phyloP scores from a whole-genome alignment of 2,888 invertebrate genomes.

The Papilio demoleus region DNA sequence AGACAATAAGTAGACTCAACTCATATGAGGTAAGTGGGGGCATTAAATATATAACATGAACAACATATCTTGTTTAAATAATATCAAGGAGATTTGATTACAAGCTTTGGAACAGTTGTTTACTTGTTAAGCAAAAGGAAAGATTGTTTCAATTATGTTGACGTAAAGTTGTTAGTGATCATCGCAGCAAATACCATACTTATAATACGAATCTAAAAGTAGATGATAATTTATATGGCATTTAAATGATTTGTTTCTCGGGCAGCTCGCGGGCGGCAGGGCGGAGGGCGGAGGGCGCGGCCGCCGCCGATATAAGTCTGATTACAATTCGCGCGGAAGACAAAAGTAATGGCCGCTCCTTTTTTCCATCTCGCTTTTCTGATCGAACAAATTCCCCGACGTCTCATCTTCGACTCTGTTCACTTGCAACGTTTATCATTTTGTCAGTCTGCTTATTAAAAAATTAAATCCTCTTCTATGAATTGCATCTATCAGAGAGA shows the following conservation, averaged over 20 bases:
- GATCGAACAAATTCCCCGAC: conserved; percentile 18
- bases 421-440: not conserved
- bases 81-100: too few species aligned
- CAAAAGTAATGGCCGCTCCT: conserved; percentile 28
- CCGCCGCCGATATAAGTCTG: conserved; percentile 26
- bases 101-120: not conserved
- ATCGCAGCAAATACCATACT: not conserved
- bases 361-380: conserved; percentile 31
- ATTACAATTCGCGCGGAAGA: conserved; percentile 33
- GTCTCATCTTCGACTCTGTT: not conserved
- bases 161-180: not conserved
- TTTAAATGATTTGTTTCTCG: conserved; percentile 1
- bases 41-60: not conserved
- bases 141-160: not conserved
- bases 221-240: conserved; percentile 2
- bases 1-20: not conserved
- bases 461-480: not conserved
- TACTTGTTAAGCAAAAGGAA: not conserved
- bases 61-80: too few species aligned
- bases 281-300: not conserved
- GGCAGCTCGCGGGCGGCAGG: too few species aligned
- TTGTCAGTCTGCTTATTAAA: not conserved
- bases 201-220: not conserved
- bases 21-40: not conserved
- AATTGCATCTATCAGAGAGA: too few species aligned